Evolutionary conservation across 2,888 invertebrate genomes (phyloP).

Genomic region (Dryobota labecula): DNA sequence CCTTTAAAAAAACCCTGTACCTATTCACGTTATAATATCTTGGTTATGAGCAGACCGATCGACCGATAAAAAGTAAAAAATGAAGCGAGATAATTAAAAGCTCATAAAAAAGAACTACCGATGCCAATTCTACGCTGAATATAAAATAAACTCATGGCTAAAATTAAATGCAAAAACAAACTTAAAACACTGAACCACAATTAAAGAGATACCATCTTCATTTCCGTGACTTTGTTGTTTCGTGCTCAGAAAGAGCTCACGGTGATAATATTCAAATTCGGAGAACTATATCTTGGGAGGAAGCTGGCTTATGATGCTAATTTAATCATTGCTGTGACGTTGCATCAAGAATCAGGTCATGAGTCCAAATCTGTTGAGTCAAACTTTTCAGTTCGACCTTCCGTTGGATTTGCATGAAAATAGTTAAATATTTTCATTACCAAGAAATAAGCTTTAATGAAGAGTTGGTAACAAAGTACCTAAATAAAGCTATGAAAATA

Average conservation of each 20-base stretch:
- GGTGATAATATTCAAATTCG: slow-evolving; percentile 64
- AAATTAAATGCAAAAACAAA: not conserved
- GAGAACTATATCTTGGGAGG: slow-evolving; percentile 47
- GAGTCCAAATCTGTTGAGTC: slow-evolving; percentile 16
- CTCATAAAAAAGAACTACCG: not conserved
- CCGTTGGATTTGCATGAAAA: slow-evolving; percentile 14
- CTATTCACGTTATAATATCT: not conserved
- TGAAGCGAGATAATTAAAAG: not conserved
- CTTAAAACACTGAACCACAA: slow-evolving; percentile 53
- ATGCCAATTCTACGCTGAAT: not conserved
- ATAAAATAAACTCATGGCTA: not conserved
- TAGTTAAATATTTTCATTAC: not conserved
- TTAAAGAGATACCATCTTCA: slow-evolving; percentile 62
- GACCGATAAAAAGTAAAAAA: not conserved
- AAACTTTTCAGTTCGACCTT: slow-evolving; percentile 6
- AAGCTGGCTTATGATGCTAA: slow-evolving; percentile 46
- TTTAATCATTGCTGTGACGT: slow-evolving; percentile 47
- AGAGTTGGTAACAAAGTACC: not conserved
- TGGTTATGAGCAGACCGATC: not conserved
- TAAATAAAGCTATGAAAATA: not conserved
- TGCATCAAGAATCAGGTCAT: slow-evolving; percentile 35
- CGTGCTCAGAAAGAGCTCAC: slow-evolving; percentile 60
- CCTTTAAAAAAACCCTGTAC: no score
- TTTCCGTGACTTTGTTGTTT: slow-evolving; percentile 71
- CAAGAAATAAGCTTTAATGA: not conserved